These are phyloP conservation scores for Halcyon senegalensis DNA, from an alignment of 2,113 vertebrate genomes.

Conservation along the genomic window DNA sequence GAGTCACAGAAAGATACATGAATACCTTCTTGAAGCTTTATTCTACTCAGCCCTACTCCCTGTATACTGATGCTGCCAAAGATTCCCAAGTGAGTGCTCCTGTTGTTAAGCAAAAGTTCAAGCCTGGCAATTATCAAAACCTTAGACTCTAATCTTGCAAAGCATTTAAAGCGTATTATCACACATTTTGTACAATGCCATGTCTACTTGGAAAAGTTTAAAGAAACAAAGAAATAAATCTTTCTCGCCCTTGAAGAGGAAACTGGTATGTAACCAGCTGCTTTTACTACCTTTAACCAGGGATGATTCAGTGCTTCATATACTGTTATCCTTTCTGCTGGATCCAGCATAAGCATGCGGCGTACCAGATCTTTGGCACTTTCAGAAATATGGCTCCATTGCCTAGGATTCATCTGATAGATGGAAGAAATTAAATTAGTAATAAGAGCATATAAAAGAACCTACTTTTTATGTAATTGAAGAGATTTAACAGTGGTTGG, in stretches of 20 bases:
- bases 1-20: neutral
- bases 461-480: neutral
- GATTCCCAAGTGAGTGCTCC: neutral
- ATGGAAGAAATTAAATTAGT: neutral
- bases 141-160: neutral
- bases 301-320: slow-evolving; percentile 99
- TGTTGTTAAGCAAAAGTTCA: neutral
- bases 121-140: neutral
- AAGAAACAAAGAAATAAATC: neutral
- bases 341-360: slow-evolving; percentile 99
- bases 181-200: neutral
- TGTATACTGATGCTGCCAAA: neutral
- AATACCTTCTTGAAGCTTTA: neutral
- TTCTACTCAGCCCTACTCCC: neutral
- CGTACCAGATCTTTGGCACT: slow-evolving; percentile 98
- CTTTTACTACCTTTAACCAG: slow-evolving; percentile 91
- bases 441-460: neutral
- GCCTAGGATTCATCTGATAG: slow-evolving; percentile 94
- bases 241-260: neutral
- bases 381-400: slow-evolving; percentile 99
- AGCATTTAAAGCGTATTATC: neutral
- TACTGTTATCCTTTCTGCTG: slow-evolving; percentile 98
- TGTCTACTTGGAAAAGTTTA: neutral
- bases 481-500: neutral
- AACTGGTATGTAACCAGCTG: neutral